Conservation (phyloP, 2,888 invertebrate genomes). For the Drosophila recens region DNA sequence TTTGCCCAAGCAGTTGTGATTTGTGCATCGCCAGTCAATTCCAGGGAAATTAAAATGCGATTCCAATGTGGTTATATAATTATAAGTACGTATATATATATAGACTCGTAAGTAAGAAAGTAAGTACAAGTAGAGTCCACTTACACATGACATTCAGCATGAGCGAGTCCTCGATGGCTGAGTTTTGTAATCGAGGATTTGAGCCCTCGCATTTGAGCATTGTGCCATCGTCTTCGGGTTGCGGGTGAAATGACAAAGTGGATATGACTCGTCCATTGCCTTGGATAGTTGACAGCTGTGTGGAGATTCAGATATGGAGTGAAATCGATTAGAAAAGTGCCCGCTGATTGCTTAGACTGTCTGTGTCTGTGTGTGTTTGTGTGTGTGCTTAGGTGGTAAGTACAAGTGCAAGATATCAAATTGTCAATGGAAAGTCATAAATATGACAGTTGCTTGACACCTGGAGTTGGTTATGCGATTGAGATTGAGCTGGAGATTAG, state of each 20-base stretch:
- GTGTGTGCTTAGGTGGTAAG: constrained; percentile 14
- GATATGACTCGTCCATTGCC: constrained; percentile 92
- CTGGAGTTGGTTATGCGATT: constrained; percentile 19
- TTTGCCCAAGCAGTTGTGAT: constrained; percentile 66
- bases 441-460: constrained; percentile 63
- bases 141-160: constrained; percentile 95
- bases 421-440: constrained; percentile 65
- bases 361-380: not conserved
- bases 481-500: constrained; percentile 15
- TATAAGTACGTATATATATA: not conserved
- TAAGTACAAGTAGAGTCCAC: constrained; percentile 85
- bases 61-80: not conserved
- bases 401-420: constrained; percentile 62
- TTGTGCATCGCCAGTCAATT: constrained; percentile 58
- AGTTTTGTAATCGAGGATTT: constrained; percentile 91
- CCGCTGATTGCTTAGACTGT: constrained; percentile 28
- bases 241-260: constrained; percentile 91
- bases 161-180: constrained; percentile 92
- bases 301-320: constrained; percentile 43
- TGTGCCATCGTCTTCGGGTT: constrained; percentile 94
- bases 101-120: not conserved
- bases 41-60: constrained; percentile 66
- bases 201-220: constrained; percentile 94
- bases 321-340: constrained; percentile 80
- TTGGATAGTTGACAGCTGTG: constrained; percentile 88